Percentiles rank a stretch among this genome's conserved stretches.
phyloP scores from a whole-genome alignment of 1,140 invertebrate species.

The Homalodisca vitripennis region DNA sequence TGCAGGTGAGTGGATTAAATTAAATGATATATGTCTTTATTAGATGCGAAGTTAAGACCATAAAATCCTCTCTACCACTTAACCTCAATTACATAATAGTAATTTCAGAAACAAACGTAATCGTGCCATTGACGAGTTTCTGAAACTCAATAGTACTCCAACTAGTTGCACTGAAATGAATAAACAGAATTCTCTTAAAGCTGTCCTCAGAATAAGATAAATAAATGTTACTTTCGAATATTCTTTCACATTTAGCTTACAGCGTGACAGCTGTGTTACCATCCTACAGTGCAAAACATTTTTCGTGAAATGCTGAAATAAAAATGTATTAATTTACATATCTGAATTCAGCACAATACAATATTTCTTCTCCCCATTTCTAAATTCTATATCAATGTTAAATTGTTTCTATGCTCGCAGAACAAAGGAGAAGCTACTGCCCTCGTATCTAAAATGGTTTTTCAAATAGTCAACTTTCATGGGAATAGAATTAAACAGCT shows the following conservation, averaged over 20 bases:
- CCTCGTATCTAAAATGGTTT: too few species aligned
- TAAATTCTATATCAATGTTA: too few species aligned
- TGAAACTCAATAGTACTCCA: background rate
- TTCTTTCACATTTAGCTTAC: background rate
- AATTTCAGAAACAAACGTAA: background rate
- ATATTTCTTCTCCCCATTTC: too few species aligned
- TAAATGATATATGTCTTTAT: background rate
- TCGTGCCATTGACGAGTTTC: background rate
- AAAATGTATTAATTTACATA: background rate
- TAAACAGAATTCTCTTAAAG: background rate
- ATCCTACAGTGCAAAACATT: too few species aligned
- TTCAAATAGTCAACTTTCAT: too few species aligned
- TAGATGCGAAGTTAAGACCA: too few species aligned
- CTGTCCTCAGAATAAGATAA: background rate
- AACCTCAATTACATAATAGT: background rate
- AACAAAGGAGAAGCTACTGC: too few species aligned
- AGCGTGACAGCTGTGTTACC: too few species aligned
- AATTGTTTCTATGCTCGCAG: too few species aligned
- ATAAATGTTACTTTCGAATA: background rate
- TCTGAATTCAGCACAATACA: background rate
- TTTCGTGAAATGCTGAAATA: background rate
- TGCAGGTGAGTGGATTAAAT: constrained; percentile 33
- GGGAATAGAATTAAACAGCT: too few species aligned
- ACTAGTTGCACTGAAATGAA: background rate
- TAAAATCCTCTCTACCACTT: background rate